A percentile compares a stretch with the other conserved stretches of the same genome.
Evolutionary conservation across 2,888 invertebrate genomes (phyloP).

Genomic region (Octonoba sinensis): DNA sequence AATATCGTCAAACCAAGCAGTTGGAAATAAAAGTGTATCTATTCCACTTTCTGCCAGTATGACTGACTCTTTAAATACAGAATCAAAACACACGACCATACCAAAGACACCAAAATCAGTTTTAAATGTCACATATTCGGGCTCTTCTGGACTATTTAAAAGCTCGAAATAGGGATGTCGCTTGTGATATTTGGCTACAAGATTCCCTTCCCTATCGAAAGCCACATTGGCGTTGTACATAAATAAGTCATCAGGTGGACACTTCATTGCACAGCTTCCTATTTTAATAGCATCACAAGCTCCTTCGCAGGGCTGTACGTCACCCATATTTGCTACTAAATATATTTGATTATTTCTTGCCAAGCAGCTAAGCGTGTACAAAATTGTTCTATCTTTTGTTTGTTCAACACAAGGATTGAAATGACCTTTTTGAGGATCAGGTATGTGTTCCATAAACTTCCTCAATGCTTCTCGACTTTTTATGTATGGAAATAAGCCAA

Average conservation of each 20-base stretch:
- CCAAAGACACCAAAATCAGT: constrained; percentile 86
- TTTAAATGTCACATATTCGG: constrained; percentile 77
- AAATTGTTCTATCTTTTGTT: constrained; percentile 63
- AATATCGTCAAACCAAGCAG: constrained; percentile 86
- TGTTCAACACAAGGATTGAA: constrained; percentile 52
- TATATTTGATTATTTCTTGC: constrained; percentile 77
- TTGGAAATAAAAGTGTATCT: constrained; percentile 78
- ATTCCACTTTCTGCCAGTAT: constrained; percentile 75
- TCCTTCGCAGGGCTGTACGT: constrained; percentile 75
- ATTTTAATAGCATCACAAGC: constrained; percentile 22
- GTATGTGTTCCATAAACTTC: constrained; percentile 39
- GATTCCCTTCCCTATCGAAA: constrained; percentile 79
- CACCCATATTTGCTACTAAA: constrained; percentile 80
- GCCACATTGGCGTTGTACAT: constrained; percentile 84
- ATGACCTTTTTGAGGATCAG: constrained; percentile 31
- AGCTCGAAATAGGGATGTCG: constrained; percentile 73
- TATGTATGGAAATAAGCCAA: constrained; percentile 69
- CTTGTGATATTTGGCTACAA: constrained; percentile 79
- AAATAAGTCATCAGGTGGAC: constrained; percentile 66
- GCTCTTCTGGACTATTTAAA: constrained; percentile 70
- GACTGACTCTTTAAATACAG: constrained; percentile 81
- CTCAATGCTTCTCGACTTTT: not conserved
- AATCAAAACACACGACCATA: constrained; percentile 86
- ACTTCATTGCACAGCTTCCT: constrained; percentile 47
- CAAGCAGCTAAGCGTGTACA: constrained; percentile 73